These are phyloP conservation scores for Serinus canaria DNA, from an alignment of 2,113 vertebrate species.

Conservation along the genomic window DNA sequence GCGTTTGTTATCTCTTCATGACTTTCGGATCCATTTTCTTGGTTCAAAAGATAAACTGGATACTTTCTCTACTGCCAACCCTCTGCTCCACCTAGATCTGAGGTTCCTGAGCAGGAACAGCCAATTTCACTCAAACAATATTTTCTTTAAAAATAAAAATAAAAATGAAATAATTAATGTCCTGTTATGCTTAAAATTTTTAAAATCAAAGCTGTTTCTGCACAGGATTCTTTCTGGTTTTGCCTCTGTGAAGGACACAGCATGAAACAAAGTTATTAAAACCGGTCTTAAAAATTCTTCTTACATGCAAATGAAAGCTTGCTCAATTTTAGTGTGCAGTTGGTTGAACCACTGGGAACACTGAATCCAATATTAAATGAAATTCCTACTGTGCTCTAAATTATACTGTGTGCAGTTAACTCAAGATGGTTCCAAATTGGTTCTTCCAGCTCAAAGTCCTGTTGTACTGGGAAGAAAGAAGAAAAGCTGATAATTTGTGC, in stretches of 20 bases:
- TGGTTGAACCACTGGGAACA: not conserved
- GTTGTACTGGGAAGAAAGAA: not conserved
- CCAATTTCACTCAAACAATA: constrained; percentile 4
- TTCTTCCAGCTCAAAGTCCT: not conserved
- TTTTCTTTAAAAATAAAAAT: constrained; percentile 58
- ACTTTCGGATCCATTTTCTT: not conserved
- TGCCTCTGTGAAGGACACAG: constrained; percentile 24
- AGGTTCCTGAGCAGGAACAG: not conserved
- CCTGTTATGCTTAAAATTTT: not conserved
- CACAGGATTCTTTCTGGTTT: constrained; percentile 61
- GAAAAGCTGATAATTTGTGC: not conserved
- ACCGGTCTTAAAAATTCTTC: constrained; percentile 46
- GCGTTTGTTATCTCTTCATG: not conserved
- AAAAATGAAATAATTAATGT: not conserved
- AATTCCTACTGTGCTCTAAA: constrained; percentile 20
- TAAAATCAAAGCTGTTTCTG: constrained; percentile 36
- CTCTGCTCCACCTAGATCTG: not conserved
- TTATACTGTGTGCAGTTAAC: not conserved
- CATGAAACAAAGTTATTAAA: constrained; percentile 35
- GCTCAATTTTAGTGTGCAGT: constrained; percentile 41
- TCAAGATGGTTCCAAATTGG: not conserved
- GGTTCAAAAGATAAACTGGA: not conserved
- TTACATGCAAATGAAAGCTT: constrained; percentile 15
- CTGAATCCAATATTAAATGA: not conserved
- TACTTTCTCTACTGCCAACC: not conserved